phyloP scores from a whole-genome alignment of 2,888 invertebrate genomes.

The Orthosia gothica region DNA sequence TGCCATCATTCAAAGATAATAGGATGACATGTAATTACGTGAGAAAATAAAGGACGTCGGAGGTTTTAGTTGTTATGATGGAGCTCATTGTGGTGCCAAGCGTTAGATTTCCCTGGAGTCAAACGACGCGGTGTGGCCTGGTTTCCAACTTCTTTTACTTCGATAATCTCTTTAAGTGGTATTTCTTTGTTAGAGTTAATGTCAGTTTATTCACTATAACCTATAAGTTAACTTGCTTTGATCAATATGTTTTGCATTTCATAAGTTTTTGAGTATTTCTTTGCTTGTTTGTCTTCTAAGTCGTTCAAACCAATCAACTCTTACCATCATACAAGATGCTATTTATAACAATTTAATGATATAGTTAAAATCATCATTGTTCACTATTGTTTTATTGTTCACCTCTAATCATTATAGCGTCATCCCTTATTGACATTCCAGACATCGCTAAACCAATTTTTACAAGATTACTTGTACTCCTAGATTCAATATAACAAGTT shows the following conservation, averaged over 20 bases:
- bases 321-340: neutral
- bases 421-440: neutral
- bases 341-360: neutral
- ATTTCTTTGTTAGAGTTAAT: slow-evolving; percentile 17
- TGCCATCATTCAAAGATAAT: slow-evolving; percentile 64
- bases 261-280: neutral
- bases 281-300: neutral
- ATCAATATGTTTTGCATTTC: neutral
- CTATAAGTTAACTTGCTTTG: neutral
- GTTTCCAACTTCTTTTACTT: slow-evolving; percentile 48
- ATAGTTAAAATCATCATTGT: neutral
- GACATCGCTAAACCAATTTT: neutral
- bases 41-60: slow-evolving; percentile 58
- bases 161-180: slow-evolving; percentile 37
- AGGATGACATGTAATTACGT: slow-evolving; percentile 62
- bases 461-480: neutral
- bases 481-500: slow-evolving; percentile 21
- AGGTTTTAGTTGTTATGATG: slow-evolving; percentile 68
- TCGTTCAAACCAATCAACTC: too few species aligned
- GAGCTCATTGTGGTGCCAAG: slow-evolving; percentile 62
- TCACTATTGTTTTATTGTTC: slow-evolving; percentile 2
- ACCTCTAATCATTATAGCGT: neutral
- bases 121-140: slow-evolving; percentile 25
- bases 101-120: slow-evolving; percentile 72
- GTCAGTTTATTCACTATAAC: neutral